Evolutionary conservation across 1,140 invertebrate species (phyloP).

Genomic region (Lordiphosa clarofinis): DNA sequence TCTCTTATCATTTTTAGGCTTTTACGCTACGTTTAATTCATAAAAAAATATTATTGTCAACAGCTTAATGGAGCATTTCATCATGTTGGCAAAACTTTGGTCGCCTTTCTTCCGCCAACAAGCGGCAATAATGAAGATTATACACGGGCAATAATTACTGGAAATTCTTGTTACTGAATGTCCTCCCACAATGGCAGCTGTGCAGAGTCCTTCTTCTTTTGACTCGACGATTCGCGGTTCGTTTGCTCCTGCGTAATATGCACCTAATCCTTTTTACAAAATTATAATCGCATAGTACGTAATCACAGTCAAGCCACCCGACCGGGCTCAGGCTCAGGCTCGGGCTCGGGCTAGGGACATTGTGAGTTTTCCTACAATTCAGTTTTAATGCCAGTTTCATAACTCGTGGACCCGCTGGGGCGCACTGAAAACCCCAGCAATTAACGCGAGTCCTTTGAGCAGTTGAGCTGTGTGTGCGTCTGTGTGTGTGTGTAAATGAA

Average conservation of each 20-base stretch:
- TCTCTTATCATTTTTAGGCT: conserved; percentile 9
- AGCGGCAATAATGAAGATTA: conserved; percentile 72
- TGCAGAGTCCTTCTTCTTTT: conserved; percentile 20
- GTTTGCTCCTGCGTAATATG: conserved; percentile 67
- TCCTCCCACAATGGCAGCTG: conserved; percentile 31
- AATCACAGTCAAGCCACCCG: conserved; percentile 60
- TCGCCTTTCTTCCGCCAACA: conserved; percentile 16
- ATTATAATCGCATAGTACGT: conserved; percentile 71
- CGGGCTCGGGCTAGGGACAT: conserved; percentile 53
- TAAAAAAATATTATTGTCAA: conserved; percentile 67
- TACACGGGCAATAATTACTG: conserved; percentile 74
- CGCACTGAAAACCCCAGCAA: conserved; percentile 55
- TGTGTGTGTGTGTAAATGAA: neutral
- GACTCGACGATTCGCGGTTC: conserved; percentile 64
- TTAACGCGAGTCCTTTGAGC: conserved; percentile 57
- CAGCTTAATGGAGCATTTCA: conserved; percentile 72
- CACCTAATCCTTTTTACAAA: conserved; percentile 76
- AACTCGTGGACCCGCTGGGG: conserved; percentile 70
- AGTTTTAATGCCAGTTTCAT: conserved; percentile 71
- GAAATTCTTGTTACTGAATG: conserved; percentile 35
- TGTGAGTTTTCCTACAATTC: conserved; percentile 43
- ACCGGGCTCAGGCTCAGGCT: conserved; percentile 10
- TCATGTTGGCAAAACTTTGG: conserved; percentile 26
- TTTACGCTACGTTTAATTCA: conserved; percentile 4
- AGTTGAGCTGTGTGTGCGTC: conserved; percentile 7